Base-by-base conservation (phyloP, 2,797 vertebrate genomes). In the Dipus sagitta region DNA sequence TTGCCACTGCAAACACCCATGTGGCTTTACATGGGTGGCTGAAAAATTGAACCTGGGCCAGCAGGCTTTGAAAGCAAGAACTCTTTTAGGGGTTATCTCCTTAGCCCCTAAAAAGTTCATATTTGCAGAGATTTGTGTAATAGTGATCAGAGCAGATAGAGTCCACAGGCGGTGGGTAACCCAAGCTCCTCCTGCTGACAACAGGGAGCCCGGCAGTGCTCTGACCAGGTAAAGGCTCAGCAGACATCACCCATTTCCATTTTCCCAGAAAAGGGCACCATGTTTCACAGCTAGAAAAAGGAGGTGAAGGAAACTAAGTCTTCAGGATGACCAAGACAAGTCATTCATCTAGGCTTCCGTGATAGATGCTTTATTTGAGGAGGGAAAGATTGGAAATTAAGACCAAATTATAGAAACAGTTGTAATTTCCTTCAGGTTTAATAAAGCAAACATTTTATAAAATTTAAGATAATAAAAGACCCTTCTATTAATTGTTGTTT, bases 191-290 rank as follows among this genome's bases (percentile, higher is more conserved):
- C 30, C 3, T 70, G 34, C 9, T 30, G 28, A 24, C 42, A 78
- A 13, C 32, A 83, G 23, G 72, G 11, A 76, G 14, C 32, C 42
- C 14, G 1, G 38, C 38, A 38, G 1, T 71, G 52, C 28, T 60
- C 67, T 64, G 21, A 12, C 6, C 13, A 78, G 38, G 28, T 2
- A n/a, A 34, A 7, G 9, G 15, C 13, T 94, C 58, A 38, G 54
- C 6, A 0, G 2, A 23, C 30, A 17, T 0, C 20, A 13, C 58
- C 23, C 6, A 32, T 26, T 74, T 85, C 38, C 52, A 23, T 30
- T 34, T 86, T 12, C 85, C 90, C 75, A 88, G 74, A 74, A 96
- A 52, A 91, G 60, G 89, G 42, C 32, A 4, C 26, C 34, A n/a
- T 26, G 7, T 72, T 62, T 77, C 81, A 78, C 67, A 58, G 64